Conservation (phyloP, 1,140 invertebrate genomes). For the Dryas iulia region DNA sequence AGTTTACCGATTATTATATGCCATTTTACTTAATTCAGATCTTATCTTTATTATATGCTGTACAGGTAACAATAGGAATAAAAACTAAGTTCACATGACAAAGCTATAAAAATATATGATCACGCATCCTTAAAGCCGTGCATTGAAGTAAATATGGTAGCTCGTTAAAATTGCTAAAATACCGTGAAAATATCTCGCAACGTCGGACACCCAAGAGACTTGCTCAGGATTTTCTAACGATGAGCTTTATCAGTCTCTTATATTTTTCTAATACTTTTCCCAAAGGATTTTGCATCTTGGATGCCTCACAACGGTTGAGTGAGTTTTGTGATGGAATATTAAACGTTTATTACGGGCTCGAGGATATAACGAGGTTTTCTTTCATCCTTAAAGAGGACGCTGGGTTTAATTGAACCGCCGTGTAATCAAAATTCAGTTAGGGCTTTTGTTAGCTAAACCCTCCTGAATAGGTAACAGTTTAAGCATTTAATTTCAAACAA, state of each 20-base stretch:
- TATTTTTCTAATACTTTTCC: constrained; percentile 75
- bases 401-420: constrained; percentile 40
- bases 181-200: constrained; percentile 72
- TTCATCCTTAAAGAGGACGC: constrained; percentile 41
- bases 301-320: constrained; percentile 51
- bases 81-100: constrained; percentile 19
- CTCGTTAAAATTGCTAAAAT: constrained; percentile 79
- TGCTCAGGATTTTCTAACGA: constrained; percentile 57
- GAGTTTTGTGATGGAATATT: constrained; percentile 56
- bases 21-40: neutral
- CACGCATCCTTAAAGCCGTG: constrained; percentile 50
- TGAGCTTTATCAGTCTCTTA: constrained; percentile 70
- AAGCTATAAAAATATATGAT: constrained; percentile 29
- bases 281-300: constrained; percentile 66
- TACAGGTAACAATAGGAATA: constrained; percentile 5
- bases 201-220: constrained; percentile 66
- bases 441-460: constrained; percentile 35
- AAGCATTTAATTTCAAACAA: constrained; percentile 36
- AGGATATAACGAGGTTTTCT: constrained; percentile 41
- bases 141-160: constrained; percentile 69
- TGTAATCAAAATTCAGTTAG: constrained; percentile 46
- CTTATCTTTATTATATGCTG: neutral
- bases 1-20: neutral
- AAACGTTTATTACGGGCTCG: constrained; percentile 45
- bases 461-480: constrained; percentile 36